These are phyloP conservation scores for Halichondria panicea DNA, from an alignment of 37 sponge, comb jelly and placozoan species.

Conservation along the genomic window DNA sequence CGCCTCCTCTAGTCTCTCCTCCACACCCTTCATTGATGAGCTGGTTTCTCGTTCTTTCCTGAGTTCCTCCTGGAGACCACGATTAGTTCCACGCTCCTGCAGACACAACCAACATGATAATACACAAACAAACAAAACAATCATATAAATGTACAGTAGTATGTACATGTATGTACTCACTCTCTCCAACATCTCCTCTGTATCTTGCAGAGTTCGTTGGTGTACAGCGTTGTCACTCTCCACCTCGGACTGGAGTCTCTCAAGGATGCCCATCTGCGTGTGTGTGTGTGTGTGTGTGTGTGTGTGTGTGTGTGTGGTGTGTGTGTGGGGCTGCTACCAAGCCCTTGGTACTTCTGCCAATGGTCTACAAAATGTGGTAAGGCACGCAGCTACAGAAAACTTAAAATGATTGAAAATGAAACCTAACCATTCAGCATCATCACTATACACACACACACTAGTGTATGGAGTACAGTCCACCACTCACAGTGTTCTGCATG, in stretches of 20 bases:
- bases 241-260: constrained; percentile 19
- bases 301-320: too few relatives aligned
- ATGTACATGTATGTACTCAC: background rate
- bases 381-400: too few relatives aligned
- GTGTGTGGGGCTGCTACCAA: too few relatives aligned
- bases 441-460: background rate
- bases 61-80: constrained; percentile 27
- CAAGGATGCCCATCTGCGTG: constrained; percentile 27
- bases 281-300: too few relatives aligned
- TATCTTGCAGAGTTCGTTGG: constrained; percentile 7
- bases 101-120: background rate
- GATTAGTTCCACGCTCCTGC: constrained; percentile 32
- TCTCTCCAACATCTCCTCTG: constrained; percentile 17
- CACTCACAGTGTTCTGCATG: constrained; percentile 31
- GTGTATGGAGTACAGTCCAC: background rate
- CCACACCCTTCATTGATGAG: constrained; percentile 1
- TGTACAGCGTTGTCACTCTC: constrained; percentile 2
- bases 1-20: background rate
- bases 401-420: background rate
- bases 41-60: background rate
- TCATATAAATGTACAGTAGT: background rate
- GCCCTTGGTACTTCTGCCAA: too few relatives aligned
- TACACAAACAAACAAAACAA: too few relatives aligned
- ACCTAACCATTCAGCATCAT: background rate
- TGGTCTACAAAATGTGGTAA: too few relatives aligned